Evolutionary conservation across 2,888 invertebrate genomes (phyloP), one percentile per base, ranked within the genome.

Genomic region (Diloba caeruleocephala): DNA sequence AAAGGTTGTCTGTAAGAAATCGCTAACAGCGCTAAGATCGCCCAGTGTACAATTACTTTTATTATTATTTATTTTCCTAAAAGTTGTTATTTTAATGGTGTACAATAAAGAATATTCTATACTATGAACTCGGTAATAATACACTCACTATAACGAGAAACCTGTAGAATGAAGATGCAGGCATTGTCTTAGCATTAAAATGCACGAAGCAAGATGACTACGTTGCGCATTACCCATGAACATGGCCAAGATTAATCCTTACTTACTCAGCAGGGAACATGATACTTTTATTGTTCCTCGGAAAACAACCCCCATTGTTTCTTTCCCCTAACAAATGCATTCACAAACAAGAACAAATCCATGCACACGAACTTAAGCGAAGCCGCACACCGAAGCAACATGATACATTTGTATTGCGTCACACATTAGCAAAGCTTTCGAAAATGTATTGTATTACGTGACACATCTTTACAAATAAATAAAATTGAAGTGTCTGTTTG

Each of bases 221-320:
- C 65, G 46, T 62, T 33, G 51, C 39, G 25, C 26, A 58, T 51
- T 46, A 62, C 19, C 29, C 15, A 43, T 42, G 38, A 46, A 26
- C 59, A 31, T 46, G 31, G 65, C 46, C 21, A 39, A 65, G 49
- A 70, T 65, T 65, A 61, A 61, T 68, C 48, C 58, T 39, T 64
- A 64, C 53, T 33, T 61, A 39, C 48, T 45, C 44, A 50, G 38
- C 55, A 66, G 66, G 49, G 57, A 57, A 52, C 61, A 65, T 58
- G 53, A 61, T 65, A 68, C 54, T 68, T 64, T 69, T 69, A 58
- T 69, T 70, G 57, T 70, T 71, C 51, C 38, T 34, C 26, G 44
- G 50, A 66, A 45, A 58, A 62, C 55, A 42, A 49, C 37, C 39
- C 12, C 50, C 13, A 62, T 71, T 69, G 69, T 69, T 53, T 56